Conservation (phyloP, 2,113 vertebrate species). For the Burhinus oedicnemus region DNA sequence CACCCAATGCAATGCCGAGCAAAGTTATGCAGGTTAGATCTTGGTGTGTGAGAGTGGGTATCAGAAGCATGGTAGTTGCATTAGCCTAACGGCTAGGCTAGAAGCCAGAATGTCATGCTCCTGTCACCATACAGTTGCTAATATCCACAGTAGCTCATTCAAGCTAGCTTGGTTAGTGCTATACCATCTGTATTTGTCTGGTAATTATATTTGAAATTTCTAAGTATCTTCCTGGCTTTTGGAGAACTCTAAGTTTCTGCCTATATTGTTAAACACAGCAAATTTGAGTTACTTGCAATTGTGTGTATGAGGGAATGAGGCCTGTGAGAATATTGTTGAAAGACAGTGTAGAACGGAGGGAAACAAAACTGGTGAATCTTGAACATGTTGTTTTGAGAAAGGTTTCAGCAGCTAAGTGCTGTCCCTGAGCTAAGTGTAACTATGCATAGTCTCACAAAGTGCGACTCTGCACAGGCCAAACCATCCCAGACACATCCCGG, state of each 20-base stretch:
- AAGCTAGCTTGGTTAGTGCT: neutral
- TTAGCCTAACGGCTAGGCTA: neutral
- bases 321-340: neutral
- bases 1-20: neutral
- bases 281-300: neutral
- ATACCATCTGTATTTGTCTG: neutral
- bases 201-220: neutral
- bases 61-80: fast-evolving
- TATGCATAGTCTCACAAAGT: neutral
- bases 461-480: neutral
- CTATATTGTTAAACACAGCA: neutral
- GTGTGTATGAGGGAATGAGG: neutral
- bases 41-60: neutral
- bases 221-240: neutral
- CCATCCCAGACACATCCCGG: neutral
- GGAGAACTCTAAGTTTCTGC: neutral
- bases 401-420: neutral
- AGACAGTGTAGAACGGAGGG: neutral
- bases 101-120: neutral
- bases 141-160: neutral
- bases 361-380: neutral
- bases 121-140: neutral
- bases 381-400: neutral
- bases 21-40: neutral
- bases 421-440: neutral